Conservation (phyloP, 2,797 vertebrate species). For the Ciconia nigra region DNA sequence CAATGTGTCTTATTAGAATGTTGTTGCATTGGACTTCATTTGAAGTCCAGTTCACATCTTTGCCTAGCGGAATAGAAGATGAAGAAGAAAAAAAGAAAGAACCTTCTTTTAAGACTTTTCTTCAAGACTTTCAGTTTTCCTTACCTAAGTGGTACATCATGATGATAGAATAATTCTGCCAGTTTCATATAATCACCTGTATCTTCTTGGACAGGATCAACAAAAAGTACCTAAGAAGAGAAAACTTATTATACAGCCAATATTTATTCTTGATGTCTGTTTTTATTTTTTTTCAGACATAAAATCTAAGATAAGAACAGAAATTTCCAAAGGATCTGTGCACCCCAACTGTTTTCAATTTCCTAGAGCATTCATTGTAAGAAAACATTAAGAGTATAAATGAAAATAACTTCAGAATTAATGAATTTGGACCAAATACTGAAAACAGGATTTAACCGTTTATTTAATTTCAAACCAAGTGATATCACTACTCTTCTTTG, state of each 20-base stretch:
- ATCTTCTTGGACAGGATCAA: conserved; percentile 88
- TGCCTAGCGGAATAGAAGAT: background rate
- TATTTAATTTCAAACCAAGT: background rate
- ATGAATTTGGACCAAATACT: conserved; percentile 3
- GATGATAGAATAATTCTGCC: conserved; percentile 87
- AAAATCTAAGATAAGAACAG: background rate
- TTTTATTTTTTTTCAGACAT: background rate
- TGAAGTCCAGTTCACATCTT: background rate
- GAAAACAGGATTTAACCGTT: background rate
- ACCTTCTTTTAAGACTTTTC: background rate
- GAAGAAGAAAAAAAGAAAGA: background rate
- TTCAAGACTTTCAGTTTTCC: background rate
- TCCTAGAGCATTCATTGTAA: background rate
- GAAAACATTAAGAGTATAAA: background rate
- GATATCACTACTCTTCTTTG: background rate
- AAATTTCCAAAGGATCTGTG: background rate
- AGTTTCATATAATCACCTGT: conserved; percentile 87
- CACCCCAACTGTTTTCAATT: background rate
- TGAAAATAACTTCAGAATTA: conserved; percentile 22
- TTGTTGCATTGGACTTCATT: background rate
- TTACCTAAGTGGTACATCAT: conserved; percentile 92
- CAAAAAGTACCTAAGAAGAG: conserved; percentile 76
- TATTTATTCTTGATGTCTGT: background rate
- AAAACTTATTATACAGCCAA: background rate
- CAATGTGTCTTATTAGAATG: background rate